Base-by-base conservation (phyloP, 2,888 invertebrate genomes). In the Cataglyphis albicans region DNA sequence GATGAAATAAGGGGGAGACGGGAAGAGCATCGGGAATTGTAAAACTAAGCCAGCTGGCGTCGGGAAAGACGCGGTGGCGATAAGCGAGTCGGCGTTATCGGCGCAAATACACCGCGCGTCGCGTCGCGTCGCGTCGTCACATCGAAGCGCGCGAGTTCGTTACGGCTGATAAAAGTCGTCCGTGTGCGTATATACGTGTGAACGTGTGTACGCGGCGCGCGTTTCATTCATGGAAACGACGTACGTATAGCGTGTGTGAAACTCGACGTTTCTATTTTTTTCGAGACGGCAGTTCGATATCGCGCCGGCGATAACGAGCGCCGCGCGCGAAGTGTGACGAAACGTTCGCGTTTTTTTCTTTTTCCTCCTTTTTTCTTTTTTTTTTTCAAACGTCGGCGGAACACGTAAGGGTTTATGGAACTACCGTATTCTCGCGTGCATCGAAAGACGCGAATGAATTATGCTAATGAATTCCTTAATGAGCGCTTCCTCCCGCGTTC, bases 171-270 rank as follows among this genome's bases (percentile, higher is more conserved):
- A 89, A 89, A 85, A 64, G 82, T 12, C 55, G 9, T 38, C 15
- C 48, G 74, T 64, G 64, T 76, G 32, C 64, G 65, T 38, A 38
- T 38, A 38, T 6, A 1, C 9, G 38, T 7, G 38, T 10, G 10
- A 9, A 10, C 10, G 38, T 38, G 41, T 12, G 41, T 80, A 84
- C 76, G 74, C 81, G 89, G 74, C 81, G 82, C 78, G 85, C 78
- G 84, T 84, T 90, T 90, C 91, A 90, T 90, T 90, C 90, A 90
- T 90, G 87, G 90, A 87, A 89, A 84, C 87, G 83, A 67, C 72
- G 74, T 63, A 21, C 6, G 74, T 63, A 52, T 67, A 52, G 18
- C n/a, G 38, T n/a, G 52, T 48, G 74, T 78, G 57, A 7, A 10
- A 10, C 12, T 35, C 35, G 65, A 18, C 52, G 48, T 68, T 76